Conservation (phyloP, 2,797 vertebrate species). For the Otolemur crassicaudatus region DNA sequence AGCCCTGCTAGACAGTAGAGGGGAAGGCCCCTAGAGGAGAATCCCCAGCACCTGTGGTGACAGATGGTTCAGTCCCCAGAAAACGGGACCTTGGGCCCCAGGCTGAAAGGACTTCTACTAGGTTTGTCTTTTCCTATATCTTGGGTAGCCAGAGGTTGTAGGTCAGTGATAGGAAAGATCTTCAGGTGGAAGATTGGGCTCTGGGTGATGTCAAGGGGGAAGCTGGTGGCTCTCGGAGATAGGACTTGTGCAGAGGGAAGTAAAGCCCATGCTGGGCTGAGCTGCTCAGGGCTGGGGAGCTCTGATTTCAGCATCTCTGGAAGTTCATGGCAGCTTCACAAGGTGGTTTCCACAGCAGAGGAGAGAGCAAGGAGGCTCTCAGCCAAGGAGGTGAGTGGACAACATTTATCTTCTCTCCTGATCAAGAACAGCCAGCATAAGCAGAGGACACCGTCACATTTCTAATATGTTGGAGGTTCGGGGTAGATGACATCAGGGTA, state of each 20-base stretch:
- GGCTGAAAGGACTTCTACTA: conserved; percentile 30
- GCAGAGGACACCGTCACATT: neutral
- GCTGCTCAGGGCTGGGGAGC: neutral
- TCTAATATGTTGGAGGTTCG: neutral
- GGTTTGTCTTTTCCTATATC: conserved; percentile 7
- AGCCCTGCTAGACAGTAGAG: neutral
- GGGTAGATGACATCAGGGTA: neutral
- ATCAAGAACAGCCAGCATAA: neutral
- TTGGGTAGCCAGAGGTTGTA: neutral
- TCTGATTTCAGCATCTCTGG: conserved; percentile 36
- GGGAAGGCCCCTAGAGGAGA: neutral
- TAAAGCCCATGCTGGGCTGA: neutral
- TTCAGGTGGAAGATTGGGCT: neutral
- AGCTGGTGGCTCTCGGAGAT: neutral
- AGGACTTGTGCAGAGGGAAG: neutral
- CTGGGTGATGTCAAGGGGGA: neutral
- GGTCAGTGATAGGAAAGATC: neutral
- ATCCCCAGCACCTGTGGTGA: neutral
- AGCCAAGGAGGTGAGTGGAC: conserved; percentile 51
- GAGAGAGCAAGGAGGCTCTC: conserved; percentile 26
- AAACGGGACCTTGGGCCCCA: neutral
- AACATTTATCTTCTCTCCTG: conserved; percentile 47
- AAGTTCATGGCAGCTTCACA: conserved; percentile 18
- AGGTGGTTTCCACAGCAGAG: conserved; percentile 34
- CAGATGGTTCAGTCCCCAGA: neutral